Evolutionary conservation across 1,140 invertebrate genomes (phyloP), one percentile per base, ranked within the genome.

Genomic region (Argopecten irradians): DNA sequence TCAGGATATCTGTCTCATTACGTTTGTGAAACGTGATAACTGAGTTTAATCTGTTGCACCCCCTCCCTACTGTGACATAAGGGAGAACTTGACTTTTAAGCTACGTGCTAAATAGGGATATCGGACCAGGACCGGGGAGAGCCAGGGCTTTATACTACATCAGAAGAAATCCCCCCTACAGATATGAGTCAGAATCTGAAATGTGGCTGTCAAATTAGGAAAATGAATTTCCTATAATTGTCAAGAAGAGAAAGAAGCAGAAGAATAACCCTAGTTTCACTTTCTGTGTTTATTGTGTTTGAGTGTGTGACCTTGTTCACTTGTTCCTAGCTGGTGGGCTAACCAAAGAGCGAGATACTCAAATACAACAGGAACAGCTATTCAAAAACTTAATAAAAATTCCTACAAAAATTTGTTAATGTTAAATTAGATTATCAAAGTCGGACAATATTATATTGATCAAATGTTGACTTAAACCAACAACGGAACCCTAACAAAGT

Each of bases 181-280:
- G 55, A 28, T 71, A 71, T 71, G 55, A 71, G 22, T 71, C 55
- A 71, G 55, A 28, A 71, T 71, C 55, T 71, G 22, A 71, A 71
- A 71, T 71, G 55, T 28, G n/a, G 55, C 55, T 71, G 55, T 71
- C 55, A 71, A 71, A 71, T 71, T 71, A 71, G 55, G 22, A 71
- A 71, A 71, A 71, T 71, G 55, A 28, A 71, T 71, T 71, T 71
- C 55, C 55, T n/a, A 71, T 71, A 71, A 71, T 71, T 71, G 55
- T 71, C 55, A 71, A 71, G 22, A 28, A 71, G 28, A 71, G 55
- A 71, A 71, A 28, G 55, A 71, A 11, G 22, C 5, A 16, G 16
- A 71, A 28, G 55, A 71, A 71, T 71, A 71, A 22, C 55, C 55
- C 5, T 71, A n/a, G 55, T 28, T 11, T 5, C 22, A 71, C 28